Base-by-base conservation (phyloP, 2,797 vertebrate genomes). In the Pantherophis alleghaniensis region DNA sequence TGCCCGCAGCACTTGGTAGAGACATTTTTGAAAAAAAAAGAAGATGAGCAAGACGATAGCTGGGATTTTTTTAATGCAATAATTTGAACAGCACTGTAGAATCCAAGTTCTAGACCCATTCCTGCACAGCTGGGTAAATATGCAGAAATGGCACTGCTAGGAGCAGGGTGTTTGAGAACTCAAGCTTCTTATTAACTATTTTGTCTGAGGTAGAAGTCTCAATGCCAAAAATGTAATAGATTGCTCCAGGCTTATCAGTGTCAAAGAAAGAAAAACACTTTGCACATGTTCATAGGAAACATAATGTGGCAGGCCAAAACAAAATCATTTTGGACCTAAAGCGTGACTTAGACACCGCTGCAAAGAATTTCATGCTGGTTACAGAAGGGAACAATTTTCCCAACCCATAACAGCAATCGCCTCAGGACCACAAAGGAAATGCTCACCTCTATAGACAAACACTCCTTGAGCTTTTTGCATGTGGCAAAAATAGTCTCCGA, bases 401-500 rank as follows among this genome's bases (percentile, higher is more conserved):
- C 59, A 37, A n/a, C 63, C 53, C 5, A 61, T 18, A 11, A 22
- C 7, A 24, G 47, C 57, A 14, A 22, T 55, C 5, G 10, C 5
- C 79, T 66, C 16, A 5, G 56, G 37, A 42, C 2, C 20, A 63
- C 13, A 60, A 37, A 22, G 57, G 59, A 56, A 32, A 88, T 18
- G 88, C 96, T 95, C 88, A 99, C 99, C 98, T 99, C 98, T 47
- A 99, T 98, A 20, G 91, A 97, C 92, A 99, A 96, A 95, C 97
- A 98, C 9, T 99, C 98, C 92, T 97, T 98, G 59, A 99, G 97
- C 95, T 97, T 98, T 96, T 99, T 99, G 97, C 98, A 99, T 0
- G 99, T 99, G 12, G 99, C 98, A 28, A 98, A 99, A 95, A 99
- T 98, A 51, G 99, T 98, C 97, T 99, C 99, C 0, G 99, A 98